phyloP scores from a whole-genome alignment of 2,888 invertebrate genomes.

The Lysandra coridon region DNA sequence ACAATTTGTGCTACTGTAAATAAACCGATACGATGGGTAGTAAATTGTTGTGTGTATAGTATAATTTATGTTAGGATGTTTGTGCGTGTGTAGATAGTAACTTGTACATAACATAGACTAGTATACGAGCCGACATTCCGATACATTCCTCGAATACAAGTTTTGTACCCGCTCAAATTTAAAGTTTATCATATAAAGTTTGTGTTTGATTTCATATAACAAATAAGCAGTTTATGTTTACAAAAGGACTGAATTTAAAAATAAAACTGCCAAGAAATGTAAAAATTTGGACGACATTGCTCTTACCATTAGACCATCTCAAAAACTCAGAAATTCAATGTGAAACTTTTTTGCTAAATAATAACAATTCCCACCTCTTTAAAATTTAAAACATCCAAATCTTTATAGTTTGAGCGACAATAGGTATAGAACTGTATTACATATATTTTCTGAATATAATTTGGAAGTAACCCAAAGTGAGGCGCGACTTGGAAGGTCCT shows the following conservation, averaged over 20 bases:
- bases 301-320: background rate
- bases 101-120: constrained; percentile 56
- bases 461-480: constrained; percentile 10
- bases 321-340: background rate
- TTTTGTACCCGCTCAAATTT: constrained; percentile 1
- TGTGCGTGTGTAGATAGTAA: constrained; percentile 75
- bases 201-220: background rate
- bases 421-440: background rate
- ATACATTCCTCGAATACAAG: background rate
- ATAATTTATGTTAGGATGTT: constrained; percentile 68
- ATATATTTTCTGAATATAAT: background rate
- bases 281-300: background rate
- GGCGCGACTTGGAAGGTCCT: background rate
- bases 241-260: background rate
- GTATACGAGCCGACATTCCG: constrained; percentile 17
- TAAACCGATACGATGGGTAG: constrained; percentile 64
- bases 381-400: background rate
- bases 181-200: background rate
- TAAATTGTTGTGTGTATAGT: constrained; percentile 76
- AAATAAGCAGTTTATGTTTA: background rate
- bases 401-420: background rate
- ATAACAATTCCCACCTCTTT: background rate
- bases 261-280: background rate
- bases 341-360: background rate
- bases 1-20: constrained; percentile 54